Evolutionary conservation across 2,797 vertebrate species (phyloP), one percentile per base, ranked within the genome.

Genomic region (Rhinoraja longicauda): DNA sequence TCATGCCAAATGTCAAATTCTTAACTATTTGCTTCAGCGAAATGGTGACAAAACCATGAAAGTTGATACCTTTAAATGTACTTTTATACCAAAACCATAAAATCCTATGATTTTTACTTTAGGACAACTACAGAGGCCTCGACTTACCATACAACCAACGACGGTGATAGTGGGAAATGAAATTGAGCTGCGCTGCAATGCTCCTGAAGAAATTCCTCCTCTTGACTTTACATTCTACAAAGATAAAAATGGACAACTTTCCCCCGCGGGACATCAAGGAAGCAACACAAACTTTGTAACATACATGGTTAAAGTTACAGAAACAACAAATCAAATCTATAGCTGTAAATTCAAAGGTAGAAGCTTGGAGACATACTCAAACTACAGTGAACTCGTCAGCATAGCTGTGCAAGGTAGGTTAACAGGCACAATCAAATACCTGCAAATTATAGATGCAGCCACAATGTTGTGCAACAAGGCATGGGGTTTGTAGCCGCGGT

Each of bases 131-230:
- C 62, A 39, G 32, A 39, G 15, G 9, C 86, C 86, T 39, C 29
- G 6, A 70, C 86, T 91, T 64, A 53, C 19, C 19, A 45, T 91
- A 72, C 19, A 72, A 1, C 64, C 88, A 5, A 91, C 72, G 12
- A 1, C 45, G 5, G 32, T 91, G 67, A 26, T 21, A 13, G 7
- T 21, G 3, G 88, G 88, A 91, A 26, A 45, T 72, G 21, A 19
- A 72, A 39, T 3, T 26, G 64, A 91, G 21, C 3, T 91, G 36
- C 0, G 9, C 2, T 91, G 88, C 73, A 39, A 45, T 45, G 32
- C 67, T 39, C 36, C 64, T 91, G 32, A 70, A 24, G 88, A 90
- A 90, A 24, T 72, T 26, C 67, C 62, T 91, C 88, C 88, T 91
- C 21, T 91, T 1, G 70, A 19, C 13, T 91, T 91, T 36, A 73